Conservation (phyloP, 2,797 vertebrate genomes). For the Crocodylus rhombifer region DNA sequence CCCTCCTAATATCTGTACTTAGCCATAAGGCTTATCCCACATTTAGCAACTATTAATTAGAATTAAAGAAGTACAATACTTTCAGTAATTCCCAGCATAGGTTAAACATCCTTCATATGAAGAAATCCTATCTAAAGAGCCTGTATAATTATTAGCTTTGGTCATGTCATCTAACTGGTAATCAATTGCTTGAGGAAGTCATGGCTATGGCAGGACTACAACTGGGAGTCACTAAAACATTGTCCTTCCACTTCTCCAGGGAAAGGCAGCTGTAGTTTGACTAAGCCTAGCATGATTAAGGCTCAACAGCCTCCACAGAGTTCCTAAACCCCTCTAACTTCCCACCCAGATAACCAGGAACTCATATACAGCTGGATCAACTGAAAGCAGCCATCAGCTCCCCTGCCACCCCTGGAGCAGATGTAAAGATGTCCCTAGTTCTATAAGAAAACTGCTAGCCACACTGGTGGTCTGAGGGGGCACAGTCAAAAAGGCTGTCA, state of each 20-base stretch:
- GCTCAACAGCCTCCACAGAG: too few relatives aligned
- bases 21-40: accelerated
- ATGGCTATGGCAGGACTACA: background rate
- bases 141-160: slow-evolving; percentile 9
- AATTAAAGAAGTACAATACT: background rate
- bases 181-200: background rate
- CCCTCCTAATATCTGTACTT: too few relatives aligned
- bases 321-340: too few relatives aligned
- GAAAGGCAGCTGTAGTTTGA: too few relatives aligned
- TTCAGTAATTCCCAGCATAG: background rate
- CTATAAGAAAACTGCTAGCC: background rate
- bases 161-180: background rate
- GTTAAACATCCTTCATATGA: background rate
- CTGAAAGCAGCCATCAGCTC: too few relatives aligned
- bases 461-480: background rate
- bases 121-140: background rate
- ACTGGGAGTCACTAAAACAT: slow-evolving; percentile 1
- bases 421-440: background rate
- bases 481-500: background rate
- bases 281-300: too few relatives aligned
- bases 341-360: too few relatives aligned
- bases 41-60: background rate
- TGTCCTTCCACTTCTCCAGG: background rate
- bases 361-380: too few relatives aligned
- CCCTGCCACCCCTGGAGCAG: too few relatives aligned